Evolutionary conservation across 2,888 invertebrate species (phyloP).

Genomic region (Athalia cordata): DNA sequence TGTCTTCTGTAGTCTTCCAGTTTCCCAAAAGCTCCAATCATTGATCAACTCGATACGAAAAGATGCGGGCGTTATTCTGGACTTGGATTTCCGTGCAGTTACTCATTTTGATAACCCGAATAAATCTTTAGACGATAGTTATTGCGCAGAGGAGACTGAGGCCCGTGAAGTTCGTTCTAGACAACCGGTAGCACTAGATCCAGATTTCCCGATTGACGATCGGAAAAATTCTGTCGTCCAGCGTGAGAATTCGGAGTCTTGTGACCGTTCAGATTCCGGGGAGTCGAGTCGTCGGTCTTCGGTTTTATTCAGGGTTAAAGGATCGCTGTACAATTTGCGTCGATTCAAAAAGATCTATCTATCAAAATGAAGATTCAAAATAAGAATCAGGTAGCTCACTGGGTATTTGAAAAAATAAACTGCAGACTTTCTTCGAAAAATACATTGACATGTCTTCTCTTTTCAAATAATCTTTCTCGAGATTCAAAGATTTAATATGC

Average conservation of each 20-base stretch:
- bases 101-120: no score
- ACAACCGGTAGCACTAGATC: no score
- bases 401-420: neutral
- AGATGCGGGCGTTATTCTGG: neutral
- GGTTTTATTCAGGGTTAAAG: neutral
- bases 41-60: conserved; percentile 1
- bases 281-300: neutral
- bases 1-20: neutral
- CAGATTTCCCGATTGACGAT: no score
- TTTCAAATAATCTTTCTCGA: neutral
- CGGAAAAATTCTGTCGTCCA: no score
- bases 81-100: neutral
- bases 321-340: conserved; percentile 5
- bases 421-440: neutral
- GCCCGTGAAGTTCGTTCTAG: no score
- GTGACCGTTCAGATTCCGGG: neutral
- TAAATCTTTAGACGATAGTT: no score
- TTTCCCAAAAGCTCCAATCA: conserved; percentile 7
- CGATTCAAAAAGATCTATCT: neutral
- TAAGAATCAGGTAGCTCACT: neutral
- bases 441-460: neutral
- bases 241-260: no score
- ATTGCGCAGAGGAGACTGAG: no score
- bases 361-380: neutral
- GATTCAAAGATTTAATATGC: no score